Evolutionary conservation across 2,888 invertebrate species (phyloP).

Genomic region (Phengaris arion): DNA sequence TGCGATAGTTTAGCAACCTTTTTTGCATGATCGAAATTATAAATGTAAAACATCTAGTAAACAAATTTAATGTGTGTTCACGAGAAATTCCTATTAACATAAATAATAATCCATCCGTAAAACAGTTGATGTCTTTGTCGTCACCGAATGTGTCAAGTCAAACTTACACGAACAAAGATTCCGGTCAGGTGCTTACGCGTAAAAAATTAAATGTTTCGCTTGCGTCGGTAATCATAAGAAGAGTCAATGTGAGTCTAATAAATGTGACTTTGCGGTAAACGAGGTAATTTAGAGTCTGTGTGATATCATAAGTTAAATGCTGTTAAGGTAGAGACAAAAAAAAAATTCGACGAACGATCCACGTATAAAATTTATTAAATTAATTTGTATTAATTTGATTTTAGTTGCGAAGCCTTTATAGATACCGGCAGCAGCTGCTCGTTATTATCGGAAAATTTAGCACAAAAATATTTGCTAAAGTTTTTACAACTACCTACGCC

Average conservation of each 20-base stretch:
- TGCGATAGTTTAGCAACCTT: slow-evolving; percentile 37
- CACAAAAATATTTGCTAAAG: background rate
- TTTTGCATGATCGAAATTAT: slow-evolving; percentile 32
- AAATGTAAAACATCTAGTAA: slow-evolving; percentile 15
- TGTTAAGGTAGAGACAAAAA: slow-evolving; percentile 1
- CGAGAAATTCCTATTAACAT: background rate
- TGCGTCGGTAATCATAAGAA: slow-evolving; percentile 33
- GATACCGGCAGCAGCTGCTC: slow-evolving; percentile 17
- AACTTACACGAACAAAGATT: background rate
- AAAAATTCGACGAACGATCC: background rate
- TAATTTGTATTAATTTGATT: background rate
- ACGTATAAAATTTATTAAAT: slow-evolving; percentile 22
- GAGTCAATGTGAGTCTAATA: slow-evolving; percentile 29
- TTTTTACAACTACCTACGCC: background rate
- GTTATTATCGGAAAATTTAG: slow-evolving; percentile 3
- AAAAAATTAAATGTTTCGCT: slow-evolving; percentile 30
- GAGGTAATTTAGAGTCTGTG: slow-evolving; percentile 24
- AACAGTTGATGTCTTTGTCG: slow-evolving; percentile 7
- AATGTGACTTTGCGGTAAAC: slow-evolving; percentile 33
- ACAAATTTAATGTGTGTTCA: background rate
- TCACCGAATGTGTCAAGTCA: background rate
- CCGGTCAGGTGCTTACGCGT: no score
- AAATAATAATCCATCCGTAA: background rate
- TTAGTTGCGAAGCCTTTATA: slow-evolving; percentile 14
- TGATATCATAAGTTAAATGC: slow-evolving; percentile 28